Percentiles rank a stretch among this genome's conserved stretches.
phyloP scores from a whole-genome alignment of 2,888 invertebrate species.

The Leptura quadrifasciata region DNA sequence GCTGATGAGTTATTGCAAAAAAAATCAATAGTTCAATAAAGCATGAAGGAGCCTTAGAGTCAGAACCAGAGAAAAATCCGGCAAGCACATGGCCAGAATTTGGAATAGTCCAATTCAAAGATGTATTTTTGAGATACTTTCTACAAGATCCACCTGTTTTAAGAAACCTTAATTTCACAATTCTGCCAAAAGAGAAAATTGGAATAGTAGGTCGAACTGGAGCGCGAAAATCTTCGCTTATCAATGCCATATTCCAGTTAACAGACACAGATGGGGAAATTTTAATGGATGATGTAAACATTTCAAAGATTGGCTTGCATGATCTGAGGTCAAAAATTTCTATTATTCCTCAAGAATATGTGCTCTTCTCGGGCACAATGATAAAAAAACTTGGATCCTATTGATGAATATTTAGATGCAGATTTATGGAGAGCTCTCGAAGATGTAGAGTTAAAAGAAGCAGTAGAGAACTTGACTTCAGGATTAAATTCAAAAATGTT shows the following conservation, averaged over 20 bases:
- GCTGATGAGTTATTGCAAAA: too few relatives aligned
- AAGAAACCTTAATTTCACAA: constrained; percentile 81
- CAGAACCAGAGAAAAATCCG: constrained; percentile 80
- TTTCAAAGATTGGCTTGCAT: constrained; percentile 74
- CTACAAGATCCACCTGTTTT: constrained; percentile 84
- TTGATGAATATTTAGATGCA: constrained; percentile 85
- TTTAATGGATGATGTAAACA: constrained; percentile 79
- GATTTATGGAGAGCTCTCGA: constrained; percentile 87
- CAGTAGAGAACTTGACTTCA: constrained; percentile 73
- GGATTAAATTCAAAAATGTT: constrained; percentile 74
- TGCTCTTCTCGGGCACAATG: constrained; percentile 89
- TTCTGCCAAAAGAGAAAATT: constrained; percentile 83
- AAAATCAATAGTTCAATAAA: constrained; percentile 68
- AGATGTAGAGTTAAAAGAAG: constrained; percentile 86
- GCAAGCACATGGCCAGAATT: constrained; percentile 84
- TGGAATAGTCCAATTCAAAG: constrained; percentile 82
- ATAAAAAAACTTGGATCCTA: constrained; percentile 94
- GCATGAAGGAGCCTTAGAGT: constrained; percentile 73
- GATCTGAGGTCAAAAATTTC: constrained; percentile 76
- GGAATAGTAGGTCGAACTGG: constrained; percentile 91
- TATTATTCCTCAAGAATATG: constrained; percentile 78
- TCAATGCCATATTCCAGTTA: constrained; percentile 83
- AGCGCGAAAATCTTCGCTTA: constrained; percentile 84
- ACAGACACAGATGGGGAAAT: constrained; percentile 77
- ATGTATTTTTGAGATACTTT: constrained; percentile 79